Base-by-base conservation (phyloP, 2,113 vertebrate species). In the Bolborhynchus lineola region DNA sequence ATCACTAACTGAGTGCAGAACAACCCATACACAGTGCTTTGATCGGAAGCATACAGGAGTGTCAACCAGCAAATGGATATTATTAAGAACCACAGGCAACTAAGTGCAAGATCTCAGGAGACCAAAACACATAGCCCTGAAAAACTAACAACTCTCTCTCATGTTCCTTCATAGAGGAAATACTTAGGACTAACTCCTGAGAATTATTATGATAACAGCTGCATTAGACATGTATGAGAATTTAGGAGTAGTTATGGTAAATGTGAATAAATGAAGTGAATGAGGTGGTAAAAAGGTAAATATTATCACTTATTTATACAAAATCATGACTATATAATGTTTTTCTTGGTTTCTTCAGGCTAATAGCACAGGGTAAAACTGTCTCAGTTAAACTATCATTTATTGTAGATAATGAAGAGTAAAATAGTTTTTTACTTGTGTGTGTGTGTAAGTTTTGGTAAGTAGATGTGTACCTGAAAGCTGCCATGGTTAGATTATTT, bases 121-220 rank as follows among this genome's bases (percentile, higher is more conserved):
- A 93, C 47, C 33, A 81, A 84, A 94, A 62, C 28, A 50, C 47
- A 42, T 13, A 88, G 42, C 83, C 60, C 37, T 52, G 69, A 72
- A 90, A 94, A 96, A 79, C 62, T 78, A 92, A 25, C 44, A 94
- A 50, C n/a, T 88, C 33, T 88, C 46, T 82, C 69, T 90, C 71
- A 65, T 82, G 24, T 52, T 93, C 10, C 35, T 94, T 88, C 52
- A 67, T 3, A 75, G 69, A 72, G 31, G 71, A 31, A 86, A 91
- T 57, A 50, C n/a, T 64, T 76, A 76, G 19, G 19, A 65, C 47
- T 69, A 60, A 68, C 77, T 91, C 55, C 57, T 85, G 80, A 89
- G 72, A 86, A 65, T 90, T 92, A 77, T 75, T 90, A 82, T 80
- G 46, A 23, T 88, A 80, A 91, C 72, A 92, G 78, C 16, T 60